phyloP scores from a whole-genome alignment of 2,797 vertebrate genomes.

The Geotrypetes seraphini region DNA sequence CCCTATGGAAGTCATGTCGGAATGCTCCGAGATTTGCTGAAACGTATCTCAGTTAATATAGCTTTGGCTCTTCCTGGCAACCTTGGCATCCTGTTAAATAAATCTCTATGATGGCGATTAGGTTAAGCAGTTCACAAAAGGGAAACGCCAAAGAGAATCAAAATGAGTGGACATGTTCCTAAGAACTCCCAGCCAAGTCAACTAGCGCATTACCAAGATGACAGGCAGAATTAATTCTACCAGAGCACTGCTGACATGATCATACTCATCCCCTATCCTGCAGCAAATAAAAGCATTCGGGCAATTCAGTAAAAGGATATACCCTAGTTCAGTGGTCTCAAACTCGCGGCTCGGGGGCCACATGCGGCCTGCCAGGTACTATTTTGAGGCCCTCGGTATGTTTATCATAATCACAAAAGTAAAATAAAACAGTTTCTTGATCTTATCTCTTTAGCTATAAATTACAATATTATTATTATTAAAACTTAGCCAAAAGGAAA shows the following conservation, averaged over 20 bases:
- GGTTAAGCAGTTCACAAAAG: conserved; percentile 21
- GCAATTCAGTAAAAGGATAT: not conserved
- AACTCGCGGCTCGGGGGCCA: too few species aligned
- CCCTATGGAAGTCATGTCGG: not conserved
- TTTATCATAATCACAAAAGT: too few species aligned
- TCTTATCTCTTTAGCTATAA: too few species aligned
- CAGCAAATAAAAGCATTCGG: not conserved
- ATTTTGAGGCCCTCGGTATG: too few species aligned
- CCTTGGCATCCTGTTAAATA: conserved; percentile 6
- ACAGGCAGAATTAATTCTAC: conserved; percentile 10
- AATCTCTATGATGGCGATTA: conserved; percentile 11
- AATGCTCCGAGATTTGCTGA: conserved; percentile 8
- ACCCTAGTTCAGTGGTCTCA: too few species aligned
- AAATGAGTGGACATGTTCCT: conserved; percentile 7
- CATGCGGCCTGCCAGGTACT: too few species aligned
- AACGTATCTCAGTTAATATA: conserved; percentile 8
- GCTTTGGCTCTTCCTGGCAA: not conserved
- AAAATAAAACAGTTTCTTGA: too few species aligned
- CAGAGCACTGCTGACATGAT: not conserved
- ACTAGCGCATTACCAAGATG: not conserved
- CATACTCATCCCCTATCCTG: not conserved
- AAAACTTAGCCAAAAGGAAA: too few species aligned
- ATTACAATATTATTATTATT: too few species aligned
- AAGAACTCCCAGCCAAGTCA: not conserved
- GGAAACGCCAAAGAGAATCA: conserved; percentile 11